These are phyloP conservation scores for Stenopsyche tienmushanensis DNA, from an alignment of 1,140 invertebrate genomes.

Conservation along the genomic window DNA sequence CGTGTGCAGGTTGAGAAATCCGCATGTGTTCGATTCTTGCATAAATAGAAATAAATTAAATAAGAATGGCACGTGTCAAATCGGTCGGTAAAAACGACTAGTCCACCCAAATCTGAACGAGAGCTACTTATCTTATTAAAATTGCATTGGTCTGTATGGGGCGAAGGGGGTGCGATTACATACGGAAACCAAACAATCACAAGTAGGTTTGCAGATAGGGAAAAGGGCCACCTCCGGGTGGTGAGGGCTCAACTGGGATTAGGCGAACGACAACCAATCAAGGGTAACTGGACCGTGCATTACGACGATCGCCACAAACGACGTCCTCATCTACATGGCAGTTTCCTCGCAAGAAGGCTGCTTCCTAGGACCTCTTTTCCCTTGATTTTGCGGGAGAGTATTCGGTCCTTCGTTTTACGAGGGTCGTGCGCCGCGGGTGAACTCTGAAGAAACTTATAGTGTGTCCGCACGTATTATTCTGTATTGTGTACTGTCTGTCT, in stretches of 20 bases:
- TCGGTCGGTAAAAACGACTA: too few relatives aligned
- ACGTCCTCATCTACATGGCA: background rate
- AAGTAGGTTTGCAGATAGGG: slow-evolving; percentile 33
- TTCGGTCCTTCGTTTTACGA: slow-evolving; percentile 7
- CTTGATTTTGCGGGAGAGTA: background rate
- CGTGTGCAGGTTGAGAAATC: too few relatives aligned
- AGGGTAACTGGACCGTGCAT: slow-evolving; percentile 57
- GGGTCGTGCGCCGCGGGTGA: slow-evolving; percentile 22
- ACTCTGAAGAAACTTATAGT: slow-evolving; percentile 23
- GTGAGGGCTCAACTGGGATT: slow-evolving; percentile 55
- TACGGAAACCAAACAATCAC: slow-evolving; percentile 35
- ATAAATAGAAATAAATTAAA: background rate
- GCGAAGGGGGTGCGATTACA: slow-evolving; percentile 4
- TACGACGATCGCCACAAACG: slow-evolving; percentile 24
- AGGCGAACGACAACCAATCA: slow-evolving; percentile 60
- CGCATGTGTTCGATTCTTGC: too few relatives aligned
- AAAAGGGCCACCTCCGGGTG: slow-evolving; percentile 40
- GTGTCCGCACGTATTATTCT: slow-evolving; percentile 22
- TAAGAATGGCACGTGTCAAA: background rate
- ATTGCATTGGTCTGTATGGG: background rate
- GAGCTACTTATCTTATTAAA: slow-evolving; percentile 25
- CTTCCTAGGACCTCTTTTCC: background rate
- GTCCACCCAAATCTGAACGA: background rate
- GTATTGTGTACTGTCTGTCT: slow-evolving; percentile 25
- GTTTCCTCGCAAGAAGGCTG: background rate